phyloP scores from a whole-genome alignment of 2,888 invertebrate species.

The Apomyelois bistriatella region DNA sequence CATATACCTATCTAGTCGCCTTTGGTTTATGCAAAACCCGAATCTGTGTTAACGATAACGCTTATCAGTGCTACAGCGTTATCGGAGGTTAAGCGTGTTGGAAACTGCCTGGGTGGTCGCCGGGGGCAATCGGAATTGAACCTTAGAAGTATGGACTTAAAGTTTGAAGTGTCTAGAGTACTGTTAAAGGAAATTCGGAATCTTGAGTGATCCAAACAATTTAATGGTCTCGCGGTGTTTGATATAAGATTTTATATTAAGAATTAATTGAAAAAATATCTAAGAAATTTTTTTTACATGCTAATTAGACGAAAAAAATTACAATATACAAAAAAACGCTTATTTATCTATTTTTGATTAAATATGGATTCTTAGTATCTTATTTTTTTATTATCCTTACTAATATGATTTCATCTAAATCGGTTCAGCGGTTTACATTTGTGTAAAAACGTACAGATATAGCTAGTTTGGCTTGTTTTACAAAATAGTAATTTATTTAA shows the following conservation, averaged over 20 bases:
- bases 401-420: no score
- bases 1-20: background rate
- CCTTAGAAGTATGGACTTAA: constrained; percentile 15
- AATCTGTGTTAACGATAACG: constrained; percentile 44
- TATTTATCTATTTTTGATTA: no score
- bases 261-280: background rate
- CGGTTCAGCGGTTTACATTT: no score
- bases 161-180: background rate
- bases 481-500: no score
- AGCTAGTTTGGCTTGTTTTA: no score
- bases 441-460: no score
- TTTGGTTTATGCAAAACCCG: constrained; percentile 35
- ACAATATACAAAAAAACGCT: no score
- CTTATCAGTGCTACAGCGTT: constrained; percentile 47
- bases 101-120: constrained; percentile 40
- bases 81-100: constrained; percentile 41
- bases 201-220: background rate
- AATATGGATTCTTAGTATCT: no score
- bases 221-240: constrained; percentile 5
- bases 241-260: background rate
- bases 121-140: constrained; percentile 16
- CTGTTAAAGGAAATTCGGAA: background rate
- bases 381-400: no score
- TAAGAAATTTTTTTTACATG: no score
- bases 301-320: no score